A percentile compares a stretch with the other conserved stretches of the same genome.
Evolutionary conservation across 2,113 vertebrate genomes (phyloP).

Genomic region (Rhagologus leucostigma): DNA sequence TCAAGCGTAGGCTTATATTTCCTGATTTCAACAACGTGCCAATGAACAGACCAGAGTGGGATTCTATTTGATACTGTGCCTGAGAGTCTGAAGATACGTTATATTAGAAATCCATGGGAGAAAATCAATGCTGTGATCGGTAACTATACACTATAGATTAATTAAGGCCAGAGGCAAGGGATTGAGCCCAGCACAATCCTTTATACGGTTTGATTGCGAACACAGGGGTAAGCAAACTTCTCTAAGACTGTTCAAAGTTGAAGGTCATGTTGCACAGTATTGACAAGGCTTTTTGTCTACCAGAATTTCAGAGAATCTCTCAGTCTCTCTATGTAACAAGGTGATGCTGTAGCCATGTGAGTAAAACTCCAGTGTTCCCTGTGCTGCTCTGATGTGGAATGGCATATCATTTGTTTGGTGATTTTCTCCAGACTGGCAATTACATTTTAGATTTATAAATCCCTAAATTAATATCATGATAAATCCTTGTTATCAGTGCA

Average conservation of each 20-base stretch:
- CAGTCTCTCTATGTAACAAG: background rate
- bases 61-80: background rate
- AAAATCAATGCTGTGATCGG: constrained; percentile 9
- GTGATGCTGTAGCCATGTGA: background rate
- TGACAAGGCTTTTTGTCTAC: background rate
- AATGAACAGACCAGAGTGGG: background rate
- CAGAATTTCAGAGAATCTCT: background rate
- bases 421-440: background rate
- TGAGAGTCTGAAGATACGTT: background rate
- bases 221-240: background rate
- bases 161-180: constrained; percentile 17
- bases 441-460: background rate
- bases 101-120: background rate
- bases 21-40: background rate
- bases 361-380: background rate
- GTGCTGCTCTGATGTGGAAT: background rate
- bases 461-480: background rate
- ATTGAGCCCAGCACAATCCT: constrained; percentile 25
- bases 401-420: background rate
- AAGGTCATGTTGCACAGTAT: background rate
- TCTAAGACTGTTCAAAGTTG: background rate
- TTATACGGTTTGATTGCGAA: background rate
- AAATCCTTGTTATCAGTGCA: background rate
- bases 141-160: constrained; percentile 15
- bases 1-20: background rate